Evolutionary conservation across 1,140 invertebrate species (phyloP).

Genomic region (Theocolax elegans): DNA sequence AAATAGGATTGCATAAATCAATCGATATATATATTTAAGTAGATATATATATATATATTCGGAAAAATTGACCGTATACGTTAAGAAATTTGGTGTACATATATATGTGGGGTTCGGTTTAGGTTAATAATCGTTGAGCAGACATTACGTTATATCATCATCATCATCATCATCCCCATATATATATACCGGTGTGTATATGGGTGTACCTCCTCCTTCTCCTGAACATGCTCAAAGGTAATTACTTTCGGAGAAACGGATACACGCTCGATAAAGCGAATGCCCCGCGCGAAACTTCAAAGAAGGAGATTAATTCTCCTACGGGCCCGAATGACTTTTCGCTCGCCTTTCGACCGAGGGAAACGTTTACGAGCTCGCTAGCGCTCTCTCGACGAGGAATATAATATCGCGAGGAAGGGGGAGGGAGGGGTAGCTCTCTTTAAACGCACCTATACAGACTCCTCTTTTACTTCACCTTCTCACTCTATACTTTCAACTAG

Average conservation of each 20-base stretch:
- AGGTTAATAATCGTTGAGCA: constrained; percentile 62
- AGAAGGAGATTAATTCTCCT: constrained; percentile 35
- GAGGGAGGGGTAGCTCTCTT: no score
- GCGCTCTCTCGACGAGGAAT: background rate
- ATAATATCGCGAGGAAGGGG: background rate
- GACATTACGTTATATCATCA: constrained; percentile 60
- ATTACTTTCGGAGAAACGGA: constrained; percentile 61
- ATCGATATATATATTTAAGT: no score
- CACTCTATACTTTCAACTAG: no score
- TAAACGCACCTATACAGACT: background rate
- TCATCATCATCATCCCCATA: constrained; percentile 58
- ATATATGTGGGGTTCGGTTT: constrained; percentile 46
- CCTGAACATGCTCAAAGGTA: constrained; percentile 39
- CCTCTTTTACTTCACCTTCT: background rate
- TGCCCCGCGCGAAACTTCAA: constrained; percentile 32
- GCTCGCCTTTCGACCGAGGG: constrained; percentile 6
- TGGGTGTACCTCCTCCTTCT: background rate
- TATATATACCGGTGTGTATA: background rate
- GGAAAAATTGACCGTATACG: no score
- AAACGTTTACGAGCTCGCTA: no score
- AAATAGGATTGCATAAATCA: no score
- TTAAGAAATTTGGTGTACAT: no score
- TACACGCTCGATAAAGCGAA: constrained; percentile 55
- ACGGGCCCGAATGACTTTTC: constrained; percentile 23
- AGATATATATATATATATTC: no score